Conservation (phyloP, 2,113 vertebrate species). For the Urocitellus parryii region DNA sequence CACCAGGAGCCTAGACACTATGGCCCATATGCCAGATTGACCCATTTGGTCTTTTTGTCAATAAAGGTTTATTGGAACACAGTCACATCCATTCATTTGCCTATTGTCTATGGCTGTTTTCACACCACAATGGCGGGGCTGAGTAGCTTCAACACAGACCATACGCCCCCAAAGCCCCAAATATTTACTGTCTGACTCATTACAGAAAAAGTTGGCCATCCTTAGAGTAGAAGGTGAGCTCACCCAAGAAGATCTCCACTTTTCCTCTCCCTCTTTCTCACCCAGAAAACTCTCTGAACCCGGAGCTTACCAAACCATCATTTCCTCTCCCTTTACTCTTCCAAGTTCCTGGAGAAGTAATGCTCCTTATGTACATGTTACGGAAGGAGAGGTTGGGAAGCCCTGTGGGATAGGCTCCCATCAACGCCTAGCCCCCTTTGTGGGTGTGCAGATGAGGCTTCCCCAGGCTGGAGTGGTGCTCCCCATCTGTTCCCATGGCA, state of each 20-base stretch:
- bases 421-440: not conserved
- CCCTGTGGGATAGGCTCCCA: not conserved
- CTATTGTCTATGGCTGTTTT: not conserved
- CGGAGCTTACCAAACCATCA: not conserved
- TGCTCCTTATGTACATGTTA: not conserved
- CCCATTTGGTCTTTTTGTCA: not conserved
- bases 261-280: not conserved
- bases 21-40: not conserved
- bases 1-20: not conserved
- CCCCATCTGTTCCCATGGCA: not conserved
- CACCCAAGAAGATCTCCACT: not conserved
- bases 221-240: not conserved
- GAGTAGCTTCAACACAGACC: not conserved
- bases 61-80: slow-evolving; percentile 37
- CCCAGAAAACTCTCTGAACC: not conserved
- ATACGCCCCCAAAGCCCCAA: not conserved
- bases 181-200: slow-evolving; percentile 19
- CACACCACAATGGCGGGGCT: not conserved
- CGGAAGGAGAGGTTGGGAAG: not conserved
- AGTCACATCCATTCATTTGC: not conserved
- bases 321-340: not conserved
- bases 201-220: not conserved
- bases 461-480: not conserved
- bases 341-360: not conserved
- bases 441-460: not conserved